phyloP scores from a whole-genome alignment of 2,888 invertebrate genomes.

The Acanthopleura granulata region DNA sequence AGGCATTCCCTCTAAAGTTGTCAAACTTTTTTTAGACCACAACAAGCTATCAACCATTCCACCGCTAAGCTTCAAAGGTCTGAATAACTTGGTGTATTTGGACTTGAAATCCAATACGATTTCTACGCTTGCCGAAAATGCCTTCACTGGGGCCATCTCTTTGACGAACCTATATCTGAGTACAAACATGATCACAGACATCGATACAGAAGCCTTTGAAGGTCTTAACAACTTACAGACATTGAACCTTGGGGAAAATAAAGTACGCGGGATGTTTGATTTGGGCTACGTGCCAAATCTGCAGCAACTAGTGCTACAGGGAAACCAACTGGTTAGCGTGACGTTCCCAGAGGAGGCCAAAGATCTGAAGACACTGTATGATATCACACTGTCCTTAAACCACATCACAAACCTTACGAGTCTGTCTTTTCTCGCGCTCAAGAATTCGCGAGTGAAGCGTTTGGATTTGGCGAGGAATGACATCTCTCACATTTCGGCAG shows the following conservation, averaged over 20 bases:
- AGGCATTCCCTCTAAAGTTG: slow-evolving; percentile 37
- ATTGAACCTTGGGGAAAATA: slow-evolving; percentile 40
- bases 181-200: slow-evolving; percentile 35
- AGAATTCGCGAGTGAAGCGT: slow-evolving; percentile 32
- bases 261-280: slow-evolving; percentile 34
- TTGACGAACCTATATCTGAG: slow-evolving; percentile 34
- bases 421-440: slow-evolving; percentile 37
- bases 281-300: slow-evolving; percentile 37
- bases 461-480: slow-evolving; percentile 45
- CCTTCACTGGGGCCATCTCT: slow-evolving; percentile 32
- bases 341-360: slow-evolving; percentile 42
- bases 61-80: slow-evolving; percentile 23
- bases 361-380: slow-evolving; percentile 26
- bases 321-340: slow-evolving; percentile 41
- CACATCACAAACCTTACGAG: slow-evolving; percentile 36
- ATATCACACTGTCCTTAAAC: slow-evolving; percentile 46
- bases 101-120: slow-evolving; percentile 42
- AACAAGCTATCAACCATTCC: slow-evolving; percentile 36
- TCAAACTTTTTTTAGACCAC: slow-evolving; percentile 41
- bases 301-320: slow-evolving; percentile 40
- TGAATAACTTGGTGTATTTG: slow-evolving; percentile 33
- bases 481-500: slow-evolving; percentile 35
- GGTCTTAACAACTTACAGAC: slow-evolving; percentile 30
- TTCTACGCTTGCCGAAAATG: slow-evolving; percentile 28
- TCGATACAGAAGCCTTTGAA: slow-evolving; percentile 37